Conservation (phyloP, 2,888 invertebrate species). For the Coronaproctus castanopsis region DNA sequence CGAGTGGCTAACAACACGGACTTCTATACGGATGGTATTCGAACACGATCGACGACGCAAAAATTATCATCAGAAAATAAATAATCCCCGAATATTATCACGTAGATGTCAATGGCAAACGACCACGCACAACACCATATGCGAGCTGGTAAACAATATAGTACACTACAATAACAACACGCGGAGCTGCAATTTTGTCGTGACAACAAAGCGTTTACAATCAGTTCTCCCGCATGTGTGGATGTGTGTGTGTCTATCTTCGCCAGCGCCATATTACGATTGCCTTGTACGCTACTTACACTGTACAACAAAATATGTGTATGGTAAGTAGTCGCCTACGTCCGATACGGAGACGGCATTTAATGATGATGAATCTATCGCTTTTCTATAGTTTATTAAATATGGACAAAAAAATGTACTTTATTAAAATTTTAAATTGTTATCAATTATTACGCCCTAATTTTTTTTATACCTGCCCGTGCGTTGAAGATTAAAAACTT, state of each 20-base stretch:
- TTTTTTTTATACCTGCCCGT: too few species aligned
- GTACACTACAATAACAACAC: neutral
- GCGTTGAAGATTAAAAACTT: too few species aligned
- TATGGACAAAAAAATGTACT: too few species aligned
- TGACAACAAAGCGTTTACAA: neutral
- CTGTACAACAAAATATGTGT: neutral
- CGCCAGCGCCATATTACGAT: neutral
- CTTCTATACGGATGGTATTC: too few species aligned
- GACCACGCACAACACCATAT: neutral
- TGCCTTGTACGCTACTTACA: neutral
- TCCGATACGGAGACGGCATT: too few species aligned
- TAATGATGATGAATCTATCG: too few species aligned
- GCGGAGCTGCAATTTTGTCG: neutral
- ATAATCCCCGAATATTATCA: neutral
- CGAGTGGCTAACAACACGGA: too few species aligned
- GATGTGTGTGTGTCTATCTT: neutral
- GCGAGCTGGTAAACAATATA: neutral
- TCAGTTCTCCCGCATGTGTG: neutral
- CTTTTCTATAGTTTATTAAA: too few species aligned
- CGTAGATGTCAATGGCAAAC: neutral
- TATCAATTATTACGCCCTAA: too few species aligned
- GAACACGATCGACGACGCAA: neutral
- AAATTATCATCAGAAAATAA: neutral
- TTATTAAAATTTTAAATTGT: too few species aligned
- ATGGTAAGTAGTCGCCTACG: neutral